Base-by-base conservation (phyloP, 2,113 vertebrate species). In the Apteryx owenii region DNA sequence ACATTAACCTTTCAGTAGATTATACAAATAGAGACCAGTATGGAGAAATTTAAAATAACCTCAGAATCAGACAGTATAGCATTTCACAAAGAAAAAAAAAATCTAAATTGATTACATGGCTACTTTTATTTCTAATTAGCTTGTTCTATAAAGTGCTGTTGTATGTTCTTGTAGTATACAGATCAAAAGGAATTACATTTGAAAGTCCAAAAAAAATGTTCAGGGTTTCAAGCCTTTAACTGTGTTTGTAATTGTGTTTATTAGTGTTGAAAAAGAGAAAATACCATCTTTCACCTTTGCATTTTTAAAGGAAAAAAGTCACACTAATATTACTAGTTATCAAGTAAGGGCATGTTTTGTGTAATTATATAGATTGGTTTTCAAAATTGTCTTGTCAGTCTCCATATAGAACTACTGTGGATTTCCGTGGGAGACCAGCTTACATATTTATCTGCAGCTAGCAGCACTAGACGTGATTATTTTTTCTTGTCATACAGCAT, bases 391-490 rank as follows among this genome's bases (percentile, higher is more conserved):
- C 36, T 33, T 22, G 4, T 31, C 29, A 29, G 29, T 38, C 25
- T 84, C 50, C 12, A 46, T 28, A 0, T 0, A 29, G 88, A 46
- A 40, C 2, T 26, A 0, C 28, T 2, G 62, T 53, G 62, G 28
- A 16, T 36, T 33, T 9, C 9, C 14, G 73, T 0, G 46, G 54
- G 54, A 33, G 33, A 4, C 3, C 14, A 33, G 75, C 26, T 21
- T 2, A 10, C 25, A 0, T 17, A 8, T 4, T 33, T 29, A 22
- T 38, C 29, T 65, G 66, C 69, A 25, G 50, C 36, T 17, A n/a
- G 61, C 72, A 90, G 78, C 79, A 5, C 23, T 1, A 11, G 48
- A 76, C 22, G 58, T 4, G 46, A 2, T 12, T 2, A 1, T 3
- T 25, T 12, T 11, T 16, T 25, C 11, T 3, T 26, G 64, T 68